A percentile compares a stretch with the other conserved stretches of the same genome.
Conservation (phyloP, 2,888 invertebrate species). For the Laspeyria flexula region DNA sequence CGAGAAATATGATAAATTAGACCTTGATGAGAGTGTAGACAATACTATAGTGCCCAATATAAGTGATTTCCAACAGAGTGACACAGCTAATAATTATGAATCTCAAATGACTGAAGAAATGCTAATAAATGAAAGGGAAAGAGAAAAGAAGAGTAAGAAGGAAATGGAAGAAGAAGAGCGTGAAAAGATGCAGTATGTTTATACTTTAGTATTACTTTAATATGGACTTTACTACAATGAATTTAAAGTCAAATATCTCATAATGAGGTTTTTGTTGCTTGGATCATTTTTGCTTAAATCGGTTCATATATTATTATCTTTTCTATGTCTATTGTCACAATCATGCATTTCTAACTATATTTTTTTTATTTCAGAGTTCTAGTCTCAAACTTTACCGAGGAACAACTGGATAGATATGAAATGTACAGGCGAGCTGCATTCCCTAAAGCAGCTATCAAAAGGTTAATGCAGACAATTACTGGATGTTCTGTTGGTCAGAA, state of each 20-base stretch:
- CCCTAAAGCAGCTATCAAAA: conserved; percentile 98
- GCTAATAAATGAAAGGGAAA: conserved; percentile 85
- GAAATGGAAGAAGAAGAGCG: conserved; percentile 97
- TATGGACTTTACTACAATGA: too few species aligned
- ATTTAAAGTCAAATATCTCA: too few species aligned
- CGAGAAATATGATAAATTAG: conserved; percentile 49
- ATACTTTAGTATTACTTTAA: not conserved
- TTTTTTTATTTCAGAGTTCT: conserved; percentile 89
- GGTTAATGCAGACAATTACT: conserved; percentile 99
- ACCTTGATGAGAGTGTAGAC: conserved; percentile 50
- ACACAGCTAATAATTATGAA: conserved; percentile 59
- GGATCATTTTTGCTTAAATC: too few species aligned
- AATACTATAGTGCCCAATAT: conserved; percentile 55
- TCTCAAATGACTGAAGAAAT: conserved; percentile 74
- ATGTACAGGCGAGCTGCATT: conserved; percentile 99
- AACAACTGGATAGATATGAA: conserved; percentile 99
- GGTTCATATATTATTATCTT: too few species aligned
- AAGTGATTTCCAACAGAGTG: conserved; percentile 68
- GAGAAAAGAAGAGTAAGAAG: conserved; percentile 91
- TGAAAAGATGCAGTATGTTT: conserved; percentile 97
- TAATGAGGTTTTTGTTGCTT: too few species aligned
- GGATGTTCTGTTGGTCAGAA: conserved; percentile 99
- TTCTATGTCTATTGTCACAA: too few species aligned
- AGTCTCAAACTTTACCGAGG: conserved; percentile 99
- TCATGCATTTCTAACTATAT: not conserved